Conservation (phyloP, 2,888 invertebrate species). For the Phalera bucephala region DNA sequence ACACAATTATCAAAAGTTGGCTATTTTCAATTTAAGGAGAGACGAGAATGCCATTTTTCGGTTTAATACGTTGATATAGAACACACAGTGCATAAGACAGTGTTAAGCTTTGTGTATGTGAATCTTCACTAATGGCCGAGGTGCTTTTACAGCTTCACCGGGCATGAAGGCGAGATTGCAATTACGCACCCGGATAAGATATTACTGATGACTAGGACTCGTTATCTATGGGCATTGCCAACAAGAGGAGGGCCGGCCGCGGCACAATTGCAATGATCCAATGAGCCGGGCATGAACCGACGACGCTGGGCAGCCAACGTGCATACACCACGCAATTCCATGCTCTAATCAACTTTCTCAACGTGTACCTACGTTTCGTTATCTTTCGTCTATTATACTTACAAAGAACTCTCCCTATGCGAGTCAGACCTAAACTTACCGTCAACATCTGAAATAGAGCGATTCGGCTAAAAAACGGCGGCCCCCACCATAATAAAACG, state of each 20-base stretch:
- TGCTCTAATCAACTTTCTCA: constrained; percentile 47
- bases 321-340: constrained; percentile 45
- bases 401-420: constrained; percentile 57
- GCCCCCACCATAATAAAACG: constrained; percentile 67
- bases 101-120: no score
- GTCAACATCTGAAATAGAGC: constrained; percentile 83
- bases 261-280: constrained; percentile 32
- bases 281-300: constrained; percentile 30
- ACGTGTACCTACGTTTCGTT: constrained; percentile 48
- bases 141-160: no score
- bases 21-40: no score
- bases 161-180: no score
- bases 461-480: constrained; percentile 68
- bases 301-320: constrained; percentile 43
- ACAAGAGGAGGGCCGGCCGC: not conserved
- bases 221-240: no score
- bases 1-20: no score
- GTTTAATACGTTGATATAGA: no score
- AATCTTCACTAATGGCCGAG: no score
- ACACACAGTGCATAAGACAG: no score
- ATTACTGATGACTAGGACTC: no score
- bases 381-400: constrained; percentile 46
- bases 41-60: no score
- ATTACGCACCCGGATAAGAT: no score
- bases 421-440: constrained; percentile 77